Conservation (phyloP, 2,797 vertebrate species). For the Scolopax bukidnonensis region DNA sequence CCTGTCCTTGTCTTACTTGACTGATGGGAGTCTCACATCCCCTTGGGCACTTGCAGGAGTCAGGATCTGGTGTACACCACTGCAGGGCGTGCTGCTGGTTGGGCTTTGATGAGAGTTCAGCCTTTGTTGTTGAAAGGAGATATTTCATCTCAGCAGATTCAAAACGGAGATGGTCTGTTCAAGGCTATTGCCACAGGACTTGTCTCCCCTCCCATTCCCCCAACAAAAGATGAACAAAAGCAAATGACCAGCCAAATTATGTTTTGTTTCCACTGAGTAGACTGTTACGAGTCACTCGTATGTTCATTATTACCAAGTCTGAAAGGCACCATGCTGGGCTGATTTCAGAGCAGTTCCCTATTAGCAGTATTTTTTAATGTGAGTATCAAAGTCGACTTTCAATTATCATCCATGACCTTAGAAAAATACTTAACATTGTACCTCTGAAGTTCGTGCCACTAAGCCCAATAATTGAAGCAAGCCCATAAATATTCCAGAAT, state of each 20-base stretch:
- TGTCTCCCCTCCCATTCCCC: background rate
- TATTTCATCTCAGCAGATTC: constrained; percentile 60
- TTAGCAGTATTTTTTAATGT: constrained; percentile 20
- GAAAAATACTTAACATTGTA: background rate
- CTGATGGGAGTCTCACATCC: constrained; percentile 22
- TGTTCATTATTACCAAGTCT: constrained; percentile 36
- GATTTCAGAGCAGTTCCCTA: constrained; percentile 25
- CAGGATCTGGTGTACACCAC: constrained; percentile 15
- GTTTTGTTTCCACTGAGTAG: background rate
- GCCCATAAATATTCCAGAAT: background rate
- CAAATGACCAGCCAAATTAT: constrained; percentile 38
- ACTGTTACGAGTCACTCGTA: background rate
- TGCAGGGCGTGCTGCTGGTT: background rate
- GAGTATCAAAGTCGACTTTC: constrained; percentile 22
- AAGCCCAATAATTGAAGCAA: constrained; percentile 16
- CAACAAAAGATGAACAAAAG: constrained; percentile 38
- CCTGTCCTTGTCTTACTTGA: constrained; percentile 26
- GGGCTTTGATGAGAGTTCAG: constrained; percentile 64
- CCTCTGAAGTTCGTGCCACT: background rate
- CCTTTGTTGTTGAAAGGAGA: constrained; percentile 65
- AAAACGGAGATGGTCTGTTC: constrained; percentile 30
- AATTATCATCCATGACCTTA: background rate
- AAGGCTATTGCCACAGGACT: constrained; percentile 42
- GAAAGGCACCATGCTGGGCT: constrained; percentile 23
- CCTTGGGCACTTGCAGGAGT: background rate